Evolutionary conservation across 2,888 invertebrate genomes (phyloP).

Genomic region (Ichneumon xanthorius): DNA sequence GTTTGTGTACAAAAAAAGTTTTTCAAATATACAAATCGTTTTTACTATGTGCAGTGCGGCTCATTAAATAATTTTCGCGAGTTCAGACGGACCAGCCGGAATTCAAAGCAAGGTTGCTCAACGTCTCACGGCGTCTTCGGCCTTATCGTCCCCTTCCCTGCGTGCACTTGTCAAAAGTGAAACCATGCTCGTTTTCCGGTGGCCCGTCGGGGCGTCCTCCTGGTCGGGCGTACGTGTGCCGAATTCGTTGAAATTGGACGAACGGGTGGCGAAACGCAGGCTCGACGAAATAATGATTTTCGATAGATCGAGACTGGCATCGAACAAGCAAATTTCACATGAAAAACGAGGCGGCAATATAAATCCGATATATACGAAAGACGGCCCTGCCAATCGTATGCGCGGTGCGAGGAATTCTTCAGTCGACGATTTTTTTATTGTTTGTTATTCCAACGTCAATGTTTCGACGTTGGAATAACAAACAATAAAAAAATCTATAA

Average conservation of each 20-base stretch:
- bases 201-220: slow-evolving; percentile 34
- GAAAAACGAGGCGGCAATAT: neutral
- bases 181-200: slow-evolving; percentile 64
- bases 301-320: neutral
- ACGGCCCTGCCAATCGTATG: neutral
- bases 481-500: neutral
- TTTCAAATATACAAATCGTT: too few species aligned
- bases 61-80: slow-evolving; percentile 45
- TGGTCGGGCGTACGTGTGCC: slow-evolving; percentile 46
- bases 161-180: slow-evolving; percentile 62
- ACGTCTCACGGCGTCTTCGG: slow-evolving; percentile 25
- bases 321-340: neutral
- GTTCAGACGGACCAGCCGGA: slow-evolving; percentile 33
- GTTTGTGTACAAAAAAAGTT: too few species aligned
- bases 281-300: slow-evolving; percentile 25
- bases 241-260: slow-evolving; percentile 50
- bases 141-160: slow-evolving; percentile 23
- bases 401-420: neutral
- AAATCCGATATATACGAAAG: neutral
- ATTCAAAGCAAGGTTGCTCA: slow-evolving; percentile 47
- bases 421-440: too few species aligned
- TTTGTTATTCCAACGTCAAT: too few species aligned
- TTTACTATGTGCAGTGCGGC: too few species aligned
- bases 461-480: neutral
- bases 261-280: neutral